These are phyloP conservation scores for Bombus confusus DNA, from an alignment of 1,140 invertebrate genomes.

Conservation along the genomic window DNA sequence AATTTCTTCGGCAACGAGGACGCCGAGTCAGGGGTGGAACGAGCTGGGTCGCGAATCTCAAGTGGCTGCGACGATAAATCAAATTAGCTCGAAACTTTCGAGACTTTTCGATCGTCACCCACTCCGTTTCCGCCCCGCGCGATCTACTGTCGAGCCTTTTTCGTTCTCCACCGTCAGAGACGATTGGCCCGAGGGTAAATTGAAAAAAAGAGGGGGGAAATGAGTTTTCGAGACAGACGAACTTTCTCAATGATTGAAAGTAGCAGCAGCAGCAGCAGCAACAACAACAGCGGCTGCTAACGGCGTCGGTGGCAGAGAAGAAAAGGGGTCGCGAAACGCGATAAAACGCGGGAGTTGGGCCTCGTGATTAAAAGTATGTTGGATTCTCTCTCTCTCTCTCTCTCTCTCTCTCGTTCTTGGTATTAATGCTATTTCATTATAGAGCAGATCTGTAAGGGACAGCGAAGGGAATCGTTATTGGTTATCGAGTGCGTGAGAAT, in stretches of 20 bases:
- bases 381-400: background rate
- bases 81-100: constrained; percentile 72
- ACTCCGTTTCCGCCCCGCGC: too few species aligned
- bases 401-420: background rate
- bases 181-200: constrained; percentile 51
- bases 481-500: background rate
- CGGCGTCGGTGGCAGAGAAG: background rate
- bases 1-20: constrained; percentile 45
- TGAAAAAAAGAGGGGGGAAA: constrained; percentile 38
- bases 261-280: constrained; percentile 1
- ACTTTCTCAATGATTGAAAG: constrained; percentile 57
- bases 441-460: background rate
- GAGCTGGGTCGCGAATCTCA: constrained; percentile 63
- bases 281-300: background rate
- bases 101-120: constrained; percentile 59
- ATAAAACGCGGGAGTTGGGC: background rate
- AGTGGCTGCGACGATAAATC: constrained; percentile 71
- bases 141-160: background rate
- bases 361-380: constrained; percentile 20
- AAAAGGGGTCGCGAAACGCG: background rate
- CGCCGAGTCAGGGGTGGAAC: constrained; percentile 25
- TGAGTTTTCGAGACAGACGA: constrained; percentile 43
- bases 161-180: constrained; percentile 16
- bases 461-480: background rate
- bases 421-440: background rate